Evolutionary conservation across 2,113 vertebrate genomes (phyloP).

Genomic region (Machaerirhynchus nigripectus): DNA sequence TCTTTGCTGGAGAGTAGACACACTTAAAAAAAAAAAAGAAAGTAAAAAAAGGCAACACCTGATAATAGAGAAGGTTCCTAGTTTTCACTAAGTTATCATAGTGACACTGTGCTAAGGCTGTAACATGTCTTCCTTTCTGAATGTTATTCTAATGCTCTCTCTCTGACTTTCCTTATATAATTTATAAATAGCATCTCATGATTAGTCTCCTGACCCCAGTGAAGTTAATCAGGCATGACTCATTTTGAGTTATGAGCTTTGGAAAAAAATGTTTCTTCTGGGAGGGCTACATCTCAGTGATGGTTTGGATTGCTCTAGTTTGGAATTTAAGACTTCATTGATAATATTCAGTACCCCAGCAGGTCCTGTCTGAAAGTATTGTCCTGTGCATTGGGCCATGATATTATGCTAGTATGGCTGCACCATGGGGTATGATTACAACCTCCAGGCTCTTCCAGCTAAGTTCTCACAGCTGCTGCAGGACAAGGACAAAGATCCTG

Average conservation of each 20-base stretch:
- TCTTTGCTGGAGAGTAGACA: constrained; percentile 19
- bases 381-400: background rate
- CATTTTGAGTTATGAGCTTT: constrained; percentile 6
- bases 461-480: background rate
- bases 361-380: background rate
- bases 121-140: background rate
- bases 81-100: background rate
- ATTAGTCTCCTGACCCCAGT: constrained; percentile 37
- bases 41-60: background rate
- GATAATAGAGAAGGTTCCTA: background rate
- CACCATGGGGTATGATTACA: background rate
- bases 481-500: background rate
- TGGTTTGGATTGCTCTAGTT: background rate
- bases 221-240: constrained; percentile 29
- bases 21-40: background rate
- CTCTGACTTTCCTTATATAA: constrained; percentile 23
- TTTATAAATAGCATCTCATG: constrained; percentile 27
- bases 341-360: background rate
- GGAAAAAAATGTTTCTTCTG: constrained; percentile 1
- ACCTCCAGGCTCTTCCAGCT: background rate
- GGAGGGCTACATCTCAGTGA: background rate
- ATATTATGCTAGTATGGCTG: background rate
- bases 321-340: background rate
- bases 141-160: background rate
- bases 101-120: background rate